Evolutionary conservation across 2,113 vertebrate species (phyloP), one percentile per base, ranked within the genome.

Genomic region (Parus major): DNA sequence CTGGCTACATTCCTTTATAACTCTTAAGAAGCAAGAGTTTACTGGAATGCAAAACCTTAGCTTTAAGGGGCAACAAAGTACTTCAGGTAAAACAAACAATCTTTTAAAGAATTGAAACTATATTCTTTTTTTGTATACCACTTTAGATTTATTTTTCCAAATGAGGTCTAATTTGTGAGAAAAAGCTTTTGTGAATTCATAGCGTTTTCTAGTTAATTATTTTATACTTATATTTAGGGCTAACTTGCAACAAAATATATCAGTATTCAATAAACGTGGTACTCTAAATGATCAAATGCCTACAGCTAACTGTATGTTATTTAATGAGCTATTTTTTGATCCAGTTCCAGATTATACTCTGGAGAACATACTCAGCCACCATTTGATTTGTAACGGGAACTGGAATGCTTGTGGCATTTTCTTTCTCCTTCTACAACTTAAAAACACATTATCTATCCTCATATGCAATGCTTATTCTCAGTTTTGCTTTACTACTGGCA

Each of bases 291-390:
- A 33, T 61, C 46, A 81, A 86, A 77, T 61, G 68, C 36, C 59
- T 86, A 25, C 4, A 28, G 57, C 52, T 79, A 82, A 77, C 49
- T 41, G 11, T 35, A 82, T 39, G n/a, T 42, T 93, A 73, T 16
- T 86, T 85, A 93, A 93, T 35, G 35, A 95, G 64, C 17, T 82
- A 14, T 11, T 80, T 93, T 91, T 93, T 93, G 70, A 96, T 78
- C 47, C 35, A 61, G 50, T 70, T 95, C 50, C 81, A 93, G 46
- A 85, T 42, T n/a, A 88, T 17, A 57, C 65, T 82, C 93, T 44
- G 59, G 52, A 91, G 61, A 89, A 82, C 17, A 76, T 41, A 92
- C 61, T 82, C 82, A 91, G 56, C 19, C 52, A 88, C 29, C 50
- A 83, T 70, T 73, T 86, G 90, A 84, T 94, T 86, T 88, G 42